Evolutionary conservation across 2,797 vertebrate species (phyloP).

Genomic region (Gastrophryne carolinensis): DNA sequence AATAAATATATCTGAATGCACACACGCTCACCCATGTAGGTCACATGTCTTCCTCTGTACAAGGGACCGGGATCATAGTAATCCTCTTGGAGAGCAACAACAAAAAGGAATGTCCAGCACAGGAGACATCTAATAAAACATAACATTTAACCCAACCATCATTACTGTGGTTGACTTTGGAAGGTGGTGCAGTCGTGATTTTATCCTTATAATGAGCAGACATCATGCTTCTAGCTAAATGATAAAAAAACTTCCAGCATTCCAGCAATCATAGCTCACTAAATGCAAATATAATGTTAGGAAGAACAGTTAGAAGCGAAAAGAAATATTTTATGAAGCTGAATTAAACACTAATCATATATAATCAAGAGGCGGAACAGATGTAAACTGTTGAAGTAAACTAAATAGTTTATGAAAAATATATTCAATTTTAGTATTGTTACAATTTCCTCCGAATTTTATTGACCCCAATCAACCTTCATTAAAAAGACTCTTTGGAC

Average conservation of each 20-base stretch:
- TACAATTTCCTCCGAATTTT: background rate
- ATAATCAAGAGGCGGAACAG: background rate
- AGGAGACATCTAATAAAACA: too few species aligned
- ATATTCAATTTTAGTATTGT: background rate
- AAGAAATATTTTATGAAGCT: background rate
- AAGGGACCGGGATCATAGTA: too few species aligned
- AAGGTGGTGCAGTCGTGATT: too few species aligned
- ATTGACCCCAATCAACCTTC: slow-evolving; percentile 1
- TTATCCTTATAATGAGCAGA: background rate
- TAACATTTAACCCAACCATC: too few species aligned
- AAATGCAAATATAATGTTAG: background rate
- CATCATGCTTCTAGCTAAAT: background rate
- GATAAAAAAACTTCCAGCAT: background rate
- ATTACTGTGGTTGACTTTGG: too few species aligned
- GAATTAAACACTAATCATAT: background rate
- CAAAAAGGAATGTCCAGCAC: too few species aligned
- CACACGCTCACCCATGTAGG: too few species aligned
- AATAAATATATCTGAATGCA: too few species aligned
- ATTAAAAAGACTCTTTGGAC: slow-evolving; percentile 1
- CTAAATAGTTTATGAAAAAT: background rate
- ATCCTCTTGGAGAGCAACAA: too few species aligned
- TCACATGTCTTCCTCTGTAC: too few species aligned
- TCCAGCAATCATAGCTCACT: background rate
- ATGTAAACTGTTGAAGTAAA: background rate
- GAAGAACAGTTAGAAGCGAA: background rate